Base-by-base conservation (phyloP, 2,113 vertebrate genomes). In the Spermophilus dauricus region DNA sequence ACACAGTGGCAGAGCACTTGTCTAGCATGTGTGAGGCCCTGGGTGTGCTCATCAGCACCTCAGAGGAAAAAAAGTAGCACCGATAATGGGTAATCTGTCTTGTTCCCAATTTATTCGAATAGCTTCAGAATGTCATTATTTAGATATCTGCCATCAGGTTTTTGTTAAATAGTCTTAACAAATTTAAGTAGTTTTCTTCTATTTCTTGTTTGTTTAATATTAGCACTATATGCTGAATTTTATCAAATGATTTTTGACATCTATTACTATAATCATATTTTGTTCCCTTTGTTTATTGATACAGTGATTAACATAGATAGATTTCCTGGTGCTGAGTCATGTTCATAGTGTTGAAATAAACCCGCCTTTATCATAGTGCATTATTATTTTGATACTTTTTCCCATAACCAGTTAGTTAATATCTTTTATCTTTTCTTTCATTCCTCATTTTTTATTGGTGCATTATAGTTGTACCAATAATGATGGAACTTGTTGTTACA, bases 141-240 rank as follows among this genome's bases (percentile, higher is more conserved):
- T 63, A 63, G 78, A 32, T 86, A 94, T 73, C 81, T 89, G 37
- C 75, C 95, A 17, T 69, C 89, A 20, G 56, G 22, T 80, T 94
- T 51, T 95, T 51, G 37, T n/a, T 96, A 89, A 93, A 92, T 12
- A 92, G 91, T 90, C 53, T 18, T 78, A 89, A 94, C 45, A 94
- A 73, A 76, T 34, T 37, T 30, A 96, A 97, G 17, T 72, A 22
- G 24, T 92, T 95, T 96, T 96, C 53, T 95, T 77, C 37, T 82
- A 63, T 85, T 96, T 97, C 58, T 86, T 28, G 77, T 72, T 96
- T 78, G 53, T 76, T 94, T 87, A 88, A 63, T 76, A 89, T 84
- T 94, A 94, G 37, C 32, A 93, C 80, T 70, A 84, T 56, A n/a
- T 86, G 24, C 56, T 96, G 24, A 95, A 86, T 80, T 92, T 94